Evolutionary conservation across 2,888 invertebrate species (phyloP).

Genomic region (Tricholauxania praeusta): DNA sequence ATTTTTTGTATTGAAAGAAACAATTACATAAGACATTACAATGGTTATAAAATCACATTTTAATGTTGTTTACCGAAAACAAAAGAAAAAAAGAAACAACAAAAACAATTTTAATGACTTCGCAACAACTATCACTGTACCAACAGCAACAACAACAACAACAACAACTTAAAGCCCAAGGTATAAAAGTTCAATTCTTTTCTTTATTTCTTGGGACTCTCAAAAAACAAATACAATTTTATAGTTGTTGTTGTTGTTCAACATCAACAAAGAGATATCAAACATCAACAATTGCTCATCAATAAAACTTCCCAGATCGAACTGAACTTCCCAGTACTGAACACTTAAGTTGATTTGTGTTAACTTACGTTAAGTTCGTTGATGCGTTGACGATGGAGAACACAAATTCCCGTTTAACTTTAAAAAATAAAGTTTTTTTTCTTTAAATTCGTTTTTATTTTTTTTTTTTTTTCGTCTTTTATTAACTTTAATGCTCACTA

Average conservation of each 20-base stretch:
- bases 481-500: conserved; percentile 55
- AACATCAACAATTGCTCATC: conserved; percentile 38
- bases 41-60: conserved; percentile 18
- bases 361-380: too few species aligned
- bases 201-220: neutral
- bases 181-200: too few species aligned
- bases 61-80: conserved; percentile 30
- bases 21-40: conserved; percentile 1
- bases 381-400: too few species aligned
- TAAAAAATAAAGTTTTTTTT: too few species aligned
- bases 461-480: neutral
- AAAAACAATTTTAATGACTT: neutral
- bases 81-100: too few species aligned
- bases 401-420: too few species aligned
- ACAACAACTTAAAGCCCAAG: neutral
- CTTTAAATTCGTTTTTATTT: conserved; percentile 50
- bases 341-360: too few species aligned
- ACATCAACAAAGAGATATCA: conserved; percentile 19
- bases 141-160: conserved; percentile 8
- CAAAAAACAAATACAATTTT: neutral
- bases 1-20: neutral
- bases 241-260: neutral
- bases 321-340: too few species aligned
- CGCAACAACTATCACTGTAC: neutral
- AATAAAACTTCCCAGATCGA: conserved; percentile 38